Evolutionary conservation across 1,140 invertebrate species (phyloP), one percentile per base, ranked within the genome.

Genomic region (Macrostomum lignano): DNA sequence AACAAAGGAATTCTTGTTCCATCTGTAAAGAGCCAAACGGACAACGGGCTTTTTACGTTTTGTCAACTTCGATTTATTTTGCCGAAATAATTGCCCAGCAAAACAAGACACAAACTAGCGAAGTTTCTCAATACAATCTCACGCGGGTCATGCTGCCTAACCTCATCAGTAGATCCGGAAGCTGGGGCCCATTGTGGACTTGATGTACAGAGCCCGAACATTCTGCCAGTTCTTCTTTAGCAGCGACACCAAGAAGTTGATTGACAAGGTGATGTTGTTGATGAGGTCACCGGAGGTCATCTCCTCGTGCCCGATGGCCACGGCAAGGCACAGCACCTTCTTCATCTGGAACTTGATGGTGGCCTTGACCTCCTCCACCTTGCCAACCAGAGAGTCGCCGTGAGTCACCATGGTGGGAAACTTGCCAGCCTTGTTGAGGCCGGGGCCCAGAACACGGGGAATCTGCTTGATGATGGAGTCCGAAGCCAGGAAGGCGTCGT

Each of bases 271-370:
- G 38, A 94, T 72, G 53, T 98, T 98, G 52, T 84, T 73, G 17
- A 81, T 79, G 13, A 98, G 61, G 55, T 98, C 84, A 54, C 96
- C 91, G 22, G 69, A 64, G 14, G 65, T 67, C 86, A 98, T 96
- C 38, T 69, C 71, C n/a, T 93, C 79, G 49, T 98, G 79, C 40
- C 88, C 88, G 42, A 96, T 75, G 41, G 86, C 88, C 19, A 96
- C 84, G 36, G 79, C 84, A 46, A 98, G 61, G 42, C 11, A 32
- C 31, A 26, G 40, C 62, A 84, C 86, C 71, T 98, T 98, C 61
- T 96, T 98, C 88, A 98, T 94, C 60, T 98, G 88, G 64, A 98
- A 96, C 58, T 96, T 96, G 60, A 98, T 96, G 42, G 88, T 98
- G 5, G 77, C 79, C 49, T 88, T 88, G 22, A 91, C 76, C 63